Percentiles rank a stretch among this genome's conserved stretches.
phyloP scores from a whole-genome alignment of 2,113 vertebrate genomes.

The Tupaia tana region DNA sequence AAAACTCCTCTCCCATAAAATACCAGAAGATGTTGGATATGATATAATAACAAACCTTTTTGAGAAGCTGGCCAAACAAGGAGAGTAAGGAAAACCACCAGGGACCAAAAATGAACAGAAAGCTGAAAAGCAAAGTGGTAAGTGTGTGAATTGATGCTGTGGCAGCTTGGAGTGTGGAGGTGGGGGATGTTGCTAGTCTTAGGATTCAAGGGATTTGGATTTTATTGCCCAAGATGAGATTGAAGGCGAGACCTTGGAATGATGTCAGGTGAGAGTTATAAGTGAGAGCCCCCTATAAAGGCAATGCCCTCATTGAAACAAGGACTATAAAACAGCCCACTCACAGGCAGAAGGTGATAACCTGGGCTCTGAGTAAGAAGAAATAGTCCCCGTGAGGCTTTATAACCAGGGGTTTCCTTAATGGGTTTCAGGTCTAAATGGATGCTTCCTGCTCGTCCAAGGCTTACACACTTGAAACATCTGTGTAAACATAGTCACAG shows the following conservation, averaged over 20 bases:
- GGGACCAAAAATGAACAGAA: not conserved
- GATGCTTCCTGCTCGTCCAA: not conserved
- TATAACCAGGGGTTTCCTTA: not conserved
- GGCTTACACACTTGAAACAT: conserved; percentile 24
- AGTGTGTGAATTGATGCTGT: not conserved
- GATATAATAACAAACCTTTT: not conserved
- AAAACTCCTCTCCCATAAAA: not conserved
- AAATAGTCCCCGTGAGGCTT: not conserved
- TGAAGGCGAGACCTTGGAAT: not conserved
- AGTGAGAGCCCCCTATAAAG: not conserved
- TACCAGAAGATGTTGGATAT: not conserved
- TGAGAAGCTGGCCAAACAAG: not conserved
- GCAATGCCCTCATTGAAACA: not conserved
- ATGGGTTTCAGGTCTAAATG: not conserved
- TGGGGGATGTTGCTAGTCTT: not conserved
- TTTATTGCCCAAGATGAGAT: not conserved
- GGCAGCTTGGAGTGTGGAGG: not conserved
- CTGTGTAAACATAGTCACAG: not conserved
- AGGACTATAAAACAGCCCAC: not conserved
- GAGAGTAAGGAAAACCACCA: not conserved
- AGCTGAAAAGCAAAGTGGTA: not conserved
- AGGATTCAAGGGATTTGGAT: not conserved
- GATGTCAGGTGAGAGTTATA: not conserved
- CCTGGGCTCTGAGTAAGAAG: not conserved
- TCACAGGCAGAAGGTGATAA: not conserved